Evolutionary conservation across 2,888 invertebrate species (phyloP), one percentile per base, ranked within the genome.

Genomic region (Emesis russula): DNA sequence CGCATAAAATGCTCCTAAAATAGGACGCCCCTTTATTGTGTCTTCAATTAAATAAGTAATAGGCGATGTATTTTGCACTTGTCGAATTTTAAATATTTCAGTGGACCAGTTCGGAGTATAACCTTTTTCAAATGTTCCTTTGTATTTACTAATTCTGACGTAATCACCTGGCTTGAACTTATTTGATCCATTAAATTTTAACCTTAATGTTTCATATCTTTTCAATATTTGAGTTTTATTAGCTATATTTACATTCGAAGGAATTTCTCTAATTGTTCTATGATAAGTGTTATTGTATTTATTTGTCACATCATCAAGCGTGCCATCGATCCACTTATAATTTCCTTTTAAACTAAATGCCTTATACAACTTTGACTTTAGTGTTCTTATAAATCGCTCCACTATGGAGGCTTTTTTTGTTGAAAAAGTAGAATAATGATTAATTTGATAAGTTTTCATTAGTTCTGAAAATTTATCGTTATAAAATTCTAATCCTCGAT

Each of bases 401-500:
- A 86, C 89, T 15, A 89, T 86, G 15, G 85, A 81, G 7, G 84
- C 85, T 33, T 89, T 89, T 83, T 82, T 85, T n/a, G 70, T 63
- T 9, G 86, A 81, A 78, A 81, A 89, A 15, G 89, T 85, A 18
- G 85, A 87, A 70, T 89, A 89, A 80, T 85, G 87, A 36, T 87
- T 85, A 18, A 86, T 85, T 5, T 58, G 11, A 53, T 78, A 82
- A 5, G 18, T 74, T 31, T 44, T 44, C 15, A 73, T 71, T 18
- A 81, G 3, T 38, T 82, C 71, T 63, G n/a, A 38, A 71, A 87
- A 87, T n/a, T 48, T 71, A 11, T 70, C 48, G 70, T 91, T 89
- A 48, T 85, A 91, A 91, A 89, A 91, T 58, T 91, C 86, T 31
- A 85, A 91, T 11, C 93, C 92, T 13, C 33, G n/a, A 77, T 93